These are phyloP conservation scores for Sphinx pinastri DNA, from an alignment of 2,888 invertebrate species.

Conservation along the genomic window DNA sequence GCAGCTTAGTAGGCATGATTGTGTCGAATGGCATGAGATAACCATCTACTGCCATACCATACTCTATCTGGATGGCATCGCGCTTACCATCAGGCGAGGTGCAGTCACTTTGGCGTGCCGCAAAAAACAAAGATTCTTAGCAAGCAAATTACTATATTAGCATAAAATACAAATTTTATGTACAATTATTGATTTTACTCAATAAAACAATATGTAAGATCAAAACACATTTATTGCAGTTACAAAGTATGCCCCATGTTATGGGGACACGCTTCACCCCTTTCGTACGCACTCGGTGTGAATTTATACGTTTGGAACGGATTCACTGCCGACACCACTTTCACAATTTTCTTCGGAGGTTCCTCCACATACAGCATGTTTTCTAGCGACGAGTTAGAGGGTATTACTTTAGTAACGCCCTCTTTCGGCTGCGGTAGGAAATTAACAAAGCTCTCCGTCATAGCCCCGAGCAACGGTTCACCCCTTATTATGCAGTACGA, in stretches of 20 bases:
- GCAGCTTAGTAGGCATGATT: no score
- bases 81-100: no score
- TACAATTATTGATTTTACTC: neutral
- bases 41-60: no score
- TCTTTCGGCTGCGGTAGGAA: constrained; percentile 44
- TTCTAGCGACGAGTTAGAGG: constrained; percentile 53
- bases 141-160: no score
- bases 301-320: constrained; percentile 66
- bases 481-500: constrained; percentile 67
- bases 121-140: no score
- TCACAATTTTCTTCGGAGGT: constrained; percentile 65
- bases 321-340: constrained; percentile 67
- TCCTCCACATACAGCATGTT: constrained; percentile 65
- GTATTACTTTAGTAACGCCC: constrained; percentile 36
- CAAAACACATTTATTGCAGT: constrained; percentile 31
- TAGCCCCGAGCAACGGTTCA: constrained; percentile 56
- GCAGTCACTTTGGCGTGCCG: no score
- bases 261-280: constrained; percentile 34
- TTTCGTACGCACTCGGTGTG: constrained; percentile 49
- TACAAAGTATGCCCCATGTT: constrained; percentile 44
- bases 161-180: no score
- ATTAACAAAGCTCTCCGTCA: constrained; percentile 45
- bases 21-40: no score
- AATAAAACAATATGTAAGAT: neutral
- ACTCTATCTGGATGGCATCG: no score